phyloP scores from a whole-genome alignment of 2,888 invertebrate genomes.

The Aporophyla nigra region DNA sequence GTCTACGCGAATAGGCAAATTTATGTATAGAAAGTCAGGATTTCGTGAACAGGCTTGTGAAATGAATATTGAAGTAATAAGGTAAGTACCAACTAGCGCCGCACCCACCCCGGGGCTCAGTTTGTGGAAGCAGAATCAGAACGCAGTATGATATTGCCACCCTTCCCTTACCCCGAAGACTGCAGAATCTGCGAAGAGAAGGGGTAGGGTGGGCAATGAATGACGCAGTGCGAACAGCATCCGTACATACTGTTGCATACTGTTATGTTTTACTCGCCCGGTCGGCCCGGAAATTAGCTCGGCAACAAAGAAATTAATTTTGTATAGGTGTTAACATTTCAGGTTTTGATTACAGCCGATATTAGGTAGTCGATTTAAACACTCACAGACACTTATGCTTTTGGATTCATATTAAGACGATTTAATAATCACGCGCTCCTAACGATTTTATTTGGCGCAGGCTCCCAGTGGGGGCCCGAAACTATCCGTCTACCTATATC shows the following conservation, averaged over 20 bases:
- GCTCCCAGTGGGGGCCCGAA: neutral
- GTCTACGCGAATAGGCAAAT: neutral
- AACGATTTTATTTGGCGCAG: neutral
- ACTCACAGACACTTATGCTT: neutral
- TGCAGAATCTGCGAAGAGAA: neutral
- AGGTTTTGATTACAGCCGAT: neutral
- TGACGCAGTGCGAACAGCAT: neutral
- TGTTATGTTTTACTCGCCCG: neutral
- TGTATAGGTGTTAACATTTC: neutral
- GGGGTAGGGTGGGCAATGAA: neutral
- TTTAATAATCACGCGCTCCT: neutral
- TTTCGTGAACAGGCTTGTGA: neutral
- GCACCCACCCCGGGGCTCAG: neutral
- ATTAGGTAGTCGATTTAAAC: neutral
- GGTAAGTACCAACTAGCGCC: neutral
- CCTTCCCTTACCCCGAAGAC: neutral
- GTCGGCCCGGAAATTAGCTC: neutral
- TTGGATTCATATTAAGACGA: neutral
- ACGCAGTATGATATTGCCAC: conserved; percentile 26
- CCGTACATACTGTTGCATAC: neutral
- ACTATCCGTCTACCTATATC: neutral
- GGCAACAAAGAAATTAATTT: neutral
- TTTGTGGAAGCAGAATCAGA: neutral
- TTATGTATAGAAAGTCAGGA: neutral
- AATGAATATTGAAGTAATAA: neutral